Evolutionary conservation across 2,888 invertebrate species (phyloP).

Genomic region (Ctenicera cuprea): DNA sequence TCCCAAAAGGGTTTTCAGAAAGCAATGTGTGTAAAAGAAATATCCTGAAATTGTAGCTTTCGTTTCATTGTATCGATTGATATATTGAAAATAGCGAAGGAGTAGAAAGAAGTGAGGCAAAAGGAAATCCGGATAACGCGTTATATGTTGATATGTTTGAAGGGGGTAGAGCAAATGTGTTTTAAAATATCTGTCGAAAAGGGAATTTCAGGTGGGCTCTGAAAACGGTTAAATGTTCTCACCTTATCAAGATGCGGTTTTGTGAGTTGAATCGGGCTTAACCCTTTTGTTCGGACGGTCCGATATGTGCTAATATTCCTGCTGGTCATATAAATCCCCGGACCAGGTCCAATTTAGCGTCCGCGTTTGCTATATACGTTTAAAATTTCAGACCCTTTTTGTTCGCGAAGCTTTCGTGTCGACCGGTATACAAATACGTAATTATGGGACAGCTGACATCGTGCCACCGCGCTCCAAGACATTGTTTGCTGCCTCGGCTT

Average conservation of each 20-base stretch:
- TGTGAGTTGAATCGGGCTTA: slow-evolving; percentile 39
- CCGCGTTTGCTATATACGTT: slow-evolving; percentile 46
- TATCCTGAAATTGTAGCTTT: slow-evolving; percentile 9
- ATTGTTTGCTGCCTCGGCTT: slow-evolving; percentile 55
- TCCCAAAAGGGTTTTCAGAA: background rate
- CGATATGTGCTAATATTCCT: slow-evolving; percentile 41
- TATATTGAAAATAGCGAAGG: slow-evolving; percentile 33
- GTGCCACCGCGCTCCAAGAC: slow-evolving; percentile 56
- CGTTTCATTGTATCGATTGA: slow-evolving; percentile 25
- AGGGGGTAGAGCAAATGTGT: slow-evolving; percentile 36
- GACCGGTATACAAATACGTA: slow-evolving; percentile 57
- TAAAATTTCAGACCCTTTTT: slow-evolving; percentile 49
- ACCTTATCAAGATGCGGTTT: slow-evolving; percentile 57
- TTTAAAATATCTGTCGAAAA: slow-evolving; percentile 48
- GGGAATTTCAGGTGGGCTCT: slow-evolving; percentile 36
- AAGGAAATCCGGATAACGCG: slow-evolving; percentile 37
- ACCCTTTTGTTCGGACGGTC: slow-evolving; percentile 44
- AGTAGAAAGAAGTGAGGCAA: slow-evolving; percentile 18
- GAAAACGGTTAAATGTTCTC: slow-evolving; percentile 39
- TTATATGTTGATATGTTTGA: slow-evolving; percentile 42
- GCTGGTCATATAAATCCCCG: slow-evolving; percentile 38
- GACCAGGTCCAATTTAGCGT: slow-evolving; percentile 35
- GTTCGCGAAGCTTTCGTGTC: slow-evolving; percentile 35
- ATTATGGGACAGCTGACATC: slow-evolving; percentile 60
- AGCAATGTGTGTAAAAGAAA: slow-evolving; percentile 13